A percentile compares a stretch with the other conserved stretches of the same genome.
Evolutionary conservation across 1,140 invertebrate genomes (phyloP).

Genomic region (Zaprionus davidi): DNA sequence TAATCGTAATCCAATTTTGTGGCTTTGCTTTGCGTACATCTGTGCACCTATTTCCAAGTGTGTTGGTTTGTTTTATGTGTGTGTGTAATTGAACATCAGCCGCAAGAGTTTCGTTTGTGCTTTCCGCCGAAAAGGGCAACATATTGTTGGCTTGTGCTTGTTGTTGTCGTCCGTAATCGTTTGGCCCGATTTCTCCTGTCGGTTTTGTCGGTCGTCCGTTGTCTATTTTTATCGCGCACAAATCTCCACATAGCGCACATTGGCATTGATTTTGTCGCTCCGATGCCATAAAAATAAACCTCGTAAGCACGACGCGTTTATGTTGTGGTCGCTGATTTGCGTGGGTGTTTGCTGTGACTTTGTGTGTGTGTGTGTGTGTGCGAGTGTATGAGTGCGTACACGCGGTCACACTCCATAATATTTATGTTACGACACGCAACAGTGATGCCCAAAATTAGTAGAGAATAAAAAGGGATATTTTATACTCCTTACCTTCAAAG

Average conservation of each 20-base stretch:
- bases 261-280: constrained; percentile 42
- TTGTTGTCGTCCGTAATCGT: constrained; percentile 38
- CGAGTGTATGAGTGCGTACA: not conserved
- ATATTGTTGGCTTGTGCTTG: constrained; percentile 56
- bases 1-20: constrained; percentile 49
- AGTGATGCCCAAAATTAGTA: constrained; percentile 33
- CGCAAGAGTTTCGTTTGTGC: constrained; percentile 41
- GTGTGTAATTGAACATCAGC: constrained; percentile 63
- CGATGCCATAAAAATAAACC: constrained; percentile 46
- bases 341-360: constrained; percentile 1
- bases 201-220: constrained; percentile 1
- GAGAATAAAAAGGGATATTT: not conserved
- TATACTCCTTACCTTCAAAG: too few relatives aligned
- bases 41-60: constrained; percentile 22
- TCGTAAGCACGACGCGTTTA: constrained; percentile 13
- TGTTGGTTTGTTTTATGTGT: constrained; percentile 29
- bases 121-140: constrained; percentile 54
- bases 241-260: constrained; percentile 41
- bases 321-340: constrained; percentile 6
- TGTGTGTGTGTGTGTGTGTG: constrained; percentile 1
- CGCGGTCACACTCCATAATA: constrained; percentile 19
- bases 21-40: constrained; percentile 45
- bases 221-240: constrained; percentile 45
- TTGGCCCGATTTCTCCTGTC: constrained; percentile 45
- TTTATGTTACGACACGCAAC: constrained; percentile 31